These are phyloP conservation scores for Staurois parvus DNA, from an alignment of 2,797 vertebrate species.

Conservation along the genomic window DNA sequence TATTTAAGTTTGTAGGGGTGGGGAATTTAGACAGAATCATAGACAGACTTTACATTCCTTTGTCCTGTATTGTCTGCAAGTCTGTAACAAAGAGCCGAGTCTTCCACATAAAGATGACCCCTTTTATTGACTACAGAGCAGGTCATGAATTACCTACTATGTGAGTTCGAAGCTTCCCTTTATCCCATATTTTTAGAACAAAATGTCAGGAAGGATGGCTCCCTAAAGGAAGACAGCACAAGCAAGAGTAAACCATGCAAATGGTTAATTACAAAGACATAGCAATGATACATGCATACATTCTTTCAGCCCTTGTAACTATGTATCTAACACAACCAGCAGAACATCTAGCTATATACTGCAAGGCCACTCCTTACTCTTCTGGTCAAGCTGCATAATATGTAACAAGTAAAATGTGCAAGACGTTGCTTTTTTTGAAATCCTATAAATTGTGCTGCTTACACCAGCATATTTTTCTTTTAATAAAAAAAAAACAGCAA, in stretches of 20 bases:
- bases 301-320: conserved; percentile 22
- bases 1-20: background rate
- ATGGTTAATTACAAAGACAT: background rate
- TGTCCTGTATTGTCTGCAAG: conserved; percentile 12
- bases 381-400: background rate
- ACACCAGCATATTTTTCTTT: no score
- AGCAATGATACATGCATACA: background rate
- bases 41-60: conserved; percentile 46
- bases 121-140: background rate
- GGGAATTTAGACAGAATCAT: background rate
- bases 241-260: background rate
- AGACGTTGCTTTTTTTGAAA: no score
- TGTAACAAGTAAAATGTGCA: no score
- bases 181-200: background rate
- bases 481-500: no score
- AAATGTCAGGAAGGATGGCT: background rate
- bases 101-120: background rate
- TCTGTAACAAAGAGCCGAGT: conserved; percentile 9
- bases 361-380: background rate
- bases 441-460: no score
- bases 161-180: background rate
- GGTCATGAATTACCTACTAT: background rate
- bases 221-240: background rate
- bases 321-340: conserved; percentile 30
- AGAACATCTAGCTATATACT: conserved; percentile 5